phyloP scores from a whole-genome alignment of 2,113 vertebrate genomes.

The Turdus rufiventris region DNA sequence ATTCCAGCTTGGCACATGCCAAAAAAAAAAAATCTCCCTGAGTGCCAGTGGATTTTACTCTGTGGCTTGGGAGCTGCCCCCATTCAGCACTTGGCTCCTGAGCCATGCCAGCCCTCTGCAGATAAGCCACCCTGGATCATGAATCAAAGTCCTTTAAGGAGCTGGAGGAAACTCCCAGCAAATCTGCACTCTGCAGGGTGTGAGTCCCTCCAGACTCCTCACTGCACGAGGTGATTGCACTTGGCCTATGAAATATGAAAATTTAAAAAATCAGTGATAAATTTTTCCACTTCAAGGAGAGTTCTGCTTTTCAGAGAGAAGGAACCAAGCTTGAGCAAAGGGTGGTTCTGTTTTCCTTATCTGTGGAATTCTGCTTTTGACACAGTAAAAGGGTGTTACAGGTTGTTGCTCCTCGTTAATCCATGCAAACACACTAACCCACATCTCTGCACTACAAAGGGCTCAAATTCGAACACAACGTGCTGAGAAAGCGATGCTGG shows the following conservation, averaged over 20 bases:
- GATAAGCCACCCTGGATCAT: constrained; percentile 53
- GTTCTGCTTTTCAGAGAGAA: neutral
- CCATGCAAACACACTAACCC: neutral
- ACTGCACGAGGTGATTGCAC: rapidly evolving
- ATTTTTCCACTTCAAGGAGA: neutral
- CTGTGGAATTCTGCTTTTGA: neutral
- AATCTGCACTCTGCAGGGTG: neutral
- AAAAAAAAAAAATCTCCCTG: neutral
- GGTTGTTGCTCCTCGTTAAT: neutral
- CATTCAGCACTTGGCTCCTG: constrained; percentile 51
- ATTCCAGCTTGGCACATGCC: constrained; percentile 46
- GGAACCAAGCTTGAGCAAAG: neutral
- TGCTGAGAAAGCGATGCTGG: neutral
- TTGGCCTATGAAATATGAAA: neutral
- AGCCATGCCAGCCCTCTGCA: neutral
- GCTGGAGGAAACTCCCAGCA: neutral
- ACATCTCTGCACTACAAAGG: neutral
- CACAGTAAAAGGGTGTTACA: neutral
- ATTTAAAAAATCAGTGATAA: neutral
- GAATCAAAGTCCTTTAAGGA: constrained; percentile 61
- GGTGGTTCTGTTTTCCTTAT: neutral
- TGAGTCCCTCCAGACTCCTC: neutral
- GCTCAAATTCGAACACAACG: too few species aligned
- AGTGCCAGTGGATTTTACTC: constrained; percentile 38
- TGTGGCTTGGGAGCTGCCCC: neutral